Base-by-base conservation (phyloP, 2,888 invertebrate genomes). In the Clitarchus hookeri region DNA sequence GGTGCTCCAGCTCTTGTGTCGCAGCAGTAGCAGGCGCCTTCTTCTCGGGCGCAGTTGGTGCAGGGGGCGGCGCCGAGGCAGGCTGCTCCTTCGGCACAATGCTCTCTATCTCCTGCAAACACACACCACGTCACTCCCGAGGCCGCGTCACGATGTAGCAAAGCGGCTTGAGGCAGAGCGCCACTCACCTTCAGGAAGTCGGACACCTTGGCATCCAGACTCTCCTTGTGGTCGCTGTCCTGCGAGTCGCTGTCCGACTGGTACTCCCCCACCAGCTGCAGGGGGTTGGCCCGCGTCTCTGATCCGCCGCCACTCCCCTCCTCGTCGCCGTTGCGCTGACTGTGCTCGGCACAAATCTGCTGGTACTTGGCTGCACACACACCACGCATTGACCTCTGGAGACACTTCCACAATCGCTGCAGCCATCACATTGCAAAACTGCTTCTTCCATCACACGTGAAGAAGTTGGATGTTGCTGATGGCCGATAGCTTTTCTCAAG, bases 331-430 rank as follows among this genome's bases (percentile, higher is more conserved):
- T 86, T 86, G 83, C 87, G 87, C 82, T 88, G 88, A 44, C 84
- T 87, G 82, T 88, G 87, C 78, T 87, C 88, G 11, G 89, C 88
- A 87, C 89, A 89, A 78, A 90, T 89, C 85, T 89, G 89, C 86
- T 89, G 89, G 87, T 90, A 90, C 87, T 90, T 90, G 27, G 89
- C 90, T 90, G 83, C 25, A 89, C 36, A 36, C 36, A 36, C 36
- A 36, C 36, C 1, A 36, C 4, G 4, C 36, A 36, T 36, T 4
- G n/a, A 36, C 36, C 36, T 36, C 36, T 36, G 36, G 36, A 36
- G 36, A 36, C 36, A 36, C 36, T 36, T 36, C 4, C 36, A 36
- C 4, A 4, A 36, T 36, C 4, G 4, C 36, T 36, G 4, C 36
- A 4, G 36, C 36, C 36, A 4, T 36, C 36, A 36, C 36, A 36